Percentiles rank a stretch among this genome's conserved stretches.
Evolutionary conservation across 2,113 vertebrate genomes (phyloP).

Genomic region (Anolis sagrei): DNA sequence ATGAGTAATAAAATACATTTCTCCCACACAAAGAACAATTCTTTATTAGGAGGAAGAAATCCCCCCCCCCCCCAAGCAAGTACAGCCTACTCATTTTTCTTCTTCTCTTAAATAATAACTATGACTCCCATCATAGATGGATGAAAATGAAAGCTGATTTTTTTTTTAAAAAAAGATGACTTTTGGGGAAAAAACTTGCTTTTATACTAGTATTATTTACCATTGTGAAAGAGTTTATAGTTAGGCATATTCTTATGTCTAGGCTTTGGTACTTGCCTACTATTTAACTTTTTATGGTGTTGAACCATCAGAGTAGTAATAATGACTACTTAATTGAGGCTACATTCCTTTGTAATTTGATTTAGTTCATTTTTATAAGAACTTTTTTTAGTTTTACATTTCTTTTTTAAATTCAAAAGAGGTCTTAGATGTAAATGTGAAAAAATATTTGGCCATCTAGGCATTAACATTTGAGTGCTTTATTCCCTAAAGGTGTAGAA

Average conservation of each 20-base stretch:
- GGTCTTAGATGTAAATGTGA: no score
- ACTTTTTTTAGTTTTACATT: no score
- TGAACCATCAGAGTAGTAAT: background rate
- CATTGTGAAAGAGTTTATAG: background rate
- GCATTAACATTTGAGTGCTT: no score
- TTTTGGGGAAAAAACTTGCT: background rate
- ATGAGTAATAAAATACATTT: constrained; percentile 22
- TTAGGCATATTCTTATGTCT: background rate
- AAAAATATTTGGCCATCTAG: no score
- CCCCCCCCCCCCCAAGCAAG: background rate
- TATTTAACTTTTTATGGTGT: background rate
- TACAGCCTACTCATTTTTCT: background rate
- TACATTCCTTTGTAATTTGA: no score
- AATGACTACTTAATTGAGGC: background rate
- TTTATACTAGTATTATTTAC: background rate
- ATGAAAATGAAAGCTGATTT: constrained; percentile 4
- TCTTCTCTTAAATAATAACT: constrained; percentile 2
- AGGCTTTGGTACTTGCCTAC: background rate
- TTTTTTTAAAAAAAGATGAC: background rate
- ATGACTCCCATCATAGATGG: background rate
- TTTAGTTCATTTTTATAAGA: no score
- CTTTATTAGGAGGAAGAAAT: constrained; percentile 1
- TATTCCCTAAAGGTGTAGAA: no score
- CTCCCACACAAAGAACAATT: background rate
- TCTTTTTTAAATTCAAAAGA: no score